These are phyloP conservation scores for Drosophila arizonae DNA, from an alignment of 1,140 invertebrate genomes.

Conservation along the genomic window DNA sequence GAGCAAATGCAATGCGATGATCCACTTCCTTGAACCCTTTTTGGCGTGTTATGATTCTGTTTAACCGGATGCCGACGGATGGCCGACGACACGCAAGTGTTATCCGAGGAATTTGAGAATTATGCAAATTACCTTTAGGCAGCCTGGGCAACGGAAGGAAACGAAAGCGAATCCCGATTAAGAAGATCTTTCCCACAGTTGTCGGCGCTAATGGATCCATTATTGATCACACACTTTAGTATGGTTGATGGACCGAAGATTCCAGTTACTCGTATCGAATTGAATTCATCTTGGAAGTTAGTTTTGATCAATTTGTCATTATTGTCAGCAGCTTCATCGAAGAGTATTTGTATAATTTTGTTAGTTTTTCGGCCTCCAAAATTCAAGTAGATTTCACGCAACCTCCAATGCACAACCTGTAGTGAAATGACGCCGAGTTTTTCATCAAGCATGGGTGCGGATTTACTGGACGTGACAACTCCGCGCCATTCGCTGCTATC, in stretches of 20 bases:
- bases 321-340: background rate
- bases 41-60: slow-evolving; percentile 42
- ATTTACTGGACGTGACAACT: slow-evolving; percentile 25
- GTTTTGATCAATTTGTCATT: too few relatives aligned
- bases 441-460: background rate
- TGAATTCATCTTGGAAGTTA: too few relatives aligned
- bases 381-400: too few relatives aligned
- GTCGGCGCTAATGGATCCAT: slow-evolving; percentile 22
- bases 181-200: slow-evolving; percentile 61
- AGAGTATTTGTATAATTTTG: background rate
- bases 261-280: too few relatives aligned
- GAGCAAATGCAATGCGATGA: slow-evolving; percentile 41
- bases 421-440: background rate
- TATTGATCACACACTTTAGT: too few relatives aligned
- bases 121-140: slow-evolving; percentile 56
- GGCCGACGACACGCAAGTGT: slow-evolving; percentile 33
- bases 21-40: slow-evolving; percentile 49
- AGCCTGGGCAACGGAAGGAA: slow-evolving; percentile 66
- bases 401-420: too few relatives aligned
- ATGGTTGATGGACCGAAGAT: too few relatives aligned
- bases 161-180: slow-evolving; percentile 17
- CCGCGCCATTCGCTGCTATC: slow-evolving; percentile 63
- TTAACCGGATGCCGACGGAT: slow-evolving; percentile 50
- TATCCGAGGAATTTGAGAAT: slow-evolving; percentile 32
- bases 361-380: background rate